Evolutionary conservation across 2,113 vertebrate genomes (phyloP).

Genomic region (Corynorhinus townsendii): DNA sequence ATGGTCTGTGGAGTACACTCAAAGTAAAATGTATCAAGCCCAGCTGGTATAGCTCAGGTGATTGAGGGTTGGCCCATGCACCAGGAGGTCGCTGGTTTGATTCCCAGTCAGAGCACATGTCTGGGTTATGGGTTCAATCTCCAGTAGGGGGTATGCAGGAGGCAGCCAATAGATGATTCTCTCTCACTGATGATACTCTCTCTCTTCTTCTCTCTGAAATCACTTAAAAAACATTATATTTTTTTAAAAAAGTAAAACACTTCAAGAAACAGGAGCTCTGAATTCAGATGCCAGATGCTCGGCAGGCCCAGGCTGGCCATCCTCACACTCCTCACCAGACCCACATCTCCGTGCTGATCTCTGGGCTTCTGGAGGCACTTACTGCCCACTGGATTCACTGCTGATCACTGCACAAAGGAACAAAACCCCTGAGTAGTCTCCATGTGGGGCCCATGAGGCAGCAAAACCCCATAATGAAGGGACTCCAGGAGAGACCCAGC

Average conservation of each 20-base stretch:
- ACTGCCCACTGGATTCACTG: not conserved
- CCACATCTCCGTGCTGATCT: accelerated
- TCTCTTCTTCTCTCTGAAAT: too few species aligned
- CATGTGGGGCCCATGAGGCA: not conserved
- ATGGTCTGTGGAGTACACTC: not conserved
- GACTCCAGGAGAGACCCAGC: not conserved
- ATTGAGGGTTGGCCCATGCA: too few species aligned
- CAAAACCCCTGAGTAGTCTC: not conserved
- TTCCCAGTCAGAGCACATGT: too few species aligned
- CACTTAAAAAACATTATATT: too few species aligned
- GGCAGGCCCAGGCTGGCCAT: accelerated
- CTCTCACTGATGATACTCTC: too few species aligned
- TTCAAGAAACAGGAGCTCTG: not conserved
- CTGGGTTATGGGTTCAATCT: too few species aligned
- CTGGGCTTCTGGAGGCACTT: not conserved
- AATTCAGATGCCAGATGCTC: not conserved
- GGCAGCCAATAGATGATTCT: too few species aligned
- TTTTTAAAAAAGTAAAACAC: not conserved
- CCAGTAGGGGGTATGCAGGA: too few species aligned
- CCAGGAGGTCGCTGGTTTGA: too few species aligned
- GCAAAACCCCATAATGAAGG: not conserved
- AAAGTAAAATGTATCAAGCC: accelerated
- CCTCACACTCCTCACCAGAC: accelerated
- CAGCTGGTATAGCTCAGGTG: too few species aligned
- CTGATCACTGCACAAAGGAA: not conserved